Conservation (phyloP, 2,113 vertebrate species). For the Cryptotis parvus region DNA sequence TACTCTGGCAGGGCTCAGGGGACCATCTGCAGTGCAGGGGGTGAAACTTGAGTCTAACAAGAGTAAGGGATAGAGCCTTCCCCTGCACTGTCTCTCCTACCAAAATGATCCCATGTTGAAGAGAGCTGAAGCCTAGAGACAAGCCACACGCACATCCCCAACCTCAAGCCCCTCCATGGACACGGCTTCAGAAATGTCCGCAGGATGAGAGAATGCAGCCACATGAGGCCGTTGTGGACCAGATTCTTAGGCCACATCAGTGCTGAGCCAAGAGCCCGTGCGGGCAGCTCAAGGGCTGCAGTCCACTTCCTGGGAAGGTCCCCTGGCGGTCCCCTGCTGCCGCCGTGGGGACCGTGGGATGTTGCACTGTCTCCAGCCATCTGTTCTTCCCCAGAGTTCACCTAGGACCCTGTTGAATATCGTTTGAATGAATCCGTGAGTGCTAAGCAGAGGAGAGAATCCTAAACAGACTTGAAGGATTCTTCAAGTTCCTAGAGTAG, state of each 20-base stretch:
- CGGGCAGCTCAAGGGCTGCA: fast-evolving
- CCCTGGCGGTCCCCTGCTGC: neutral
- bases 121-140: neutral
- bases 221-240: neutral
- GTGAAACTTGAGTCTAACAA: no score
- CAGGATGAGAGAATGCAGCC: neutral
- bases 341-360: no score
- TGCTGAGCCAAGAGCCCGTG: neutral
- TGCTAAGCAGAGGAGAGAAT: neutral
- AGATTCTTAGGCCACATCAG: neutral
- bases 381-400: neutral
- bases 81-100: no score
- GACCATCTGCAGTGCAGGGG: no score
- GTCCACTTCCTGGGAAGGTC: neutral
- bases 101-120: neutral
- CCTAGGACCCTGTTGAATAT: neutral
- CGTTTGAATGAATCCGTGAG: neutral
- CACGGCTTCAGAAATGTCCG: neutral
- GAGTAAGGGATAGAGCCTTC: no score
- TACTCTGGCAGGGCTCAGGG: no score
- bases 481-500: neutral
- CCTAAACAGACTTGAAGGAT: neutral
- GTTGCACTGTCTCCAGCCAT: neutral
- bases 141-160: neutral
- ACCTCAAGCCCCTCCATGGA: neutral